Evolutionary conservation across 2,113 vertebrate genomes (phyloP).

Genomic region (Coregonus clupeaformis): DNA sequence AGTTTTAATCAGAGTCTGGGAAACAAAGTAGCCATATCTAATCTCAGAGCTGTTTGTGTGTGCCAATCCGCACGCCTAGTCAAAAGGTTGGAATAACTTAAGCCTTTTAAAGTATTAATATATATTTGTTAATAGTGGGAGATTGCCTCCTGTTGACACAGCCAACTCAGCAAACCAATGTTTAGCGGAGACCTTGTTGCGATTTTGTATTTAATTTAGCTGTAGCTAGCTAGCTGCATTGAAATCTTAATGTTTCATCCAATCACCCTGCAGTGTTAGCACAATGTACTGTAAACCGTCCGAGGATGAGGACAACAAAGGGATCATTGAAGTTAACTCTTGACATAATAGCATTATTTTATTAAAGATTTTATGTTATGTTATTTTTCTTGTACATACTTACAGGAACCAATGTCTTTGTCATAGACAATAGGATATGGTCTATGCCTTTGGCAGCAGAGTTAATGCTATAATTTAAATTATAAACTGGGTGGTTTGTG

Average conservation of each 20-base stretch:
- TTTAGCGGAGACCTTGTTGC: neutral
- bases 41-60: constrained; percentile 32
- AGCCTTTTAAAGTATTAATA: constrained; percentile 65
- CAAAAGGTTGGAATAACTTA: constrained; percentile 19
- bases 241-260: constrained; percentile 39
- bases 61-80: constrained; percentile 21
- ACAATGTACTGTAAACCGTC: constrained; percentile 62
- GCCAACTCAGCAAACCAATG: constrained; percentile 1
- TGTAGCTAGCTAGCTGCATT: neutral
- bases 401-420: constrained; percentile 46
- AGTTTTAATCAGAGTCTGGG: constrained; percentile 18
- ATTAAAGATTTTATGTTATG: constrained; percentile 50
- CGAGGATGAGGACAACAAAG: constrained; percentile 54
- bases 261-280: constrained; percentile 58
- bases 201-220: neutral
- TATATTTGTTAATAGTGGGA: constrained; percentile 54
- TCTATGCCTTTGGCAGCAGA: constrained; percentile 36
- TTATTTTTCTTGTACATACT: constrained; percentile 44
- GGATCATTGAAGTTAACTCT: constrained; percentile 51
- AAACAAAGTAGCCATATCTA: neutral
- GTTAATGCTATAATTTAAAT: constrained; percentile 65
- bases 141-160: constrained; percentile 39
- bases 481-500: no score
- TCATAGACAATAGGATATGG: neutral
- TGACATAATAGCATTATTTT: constrained; percentile 46